These are phyloP conservation scores for Bombycilla garrulus DNA, from an alignment of 2,113 vertebrate genomes.

Conservation along the genomic window DNA sequence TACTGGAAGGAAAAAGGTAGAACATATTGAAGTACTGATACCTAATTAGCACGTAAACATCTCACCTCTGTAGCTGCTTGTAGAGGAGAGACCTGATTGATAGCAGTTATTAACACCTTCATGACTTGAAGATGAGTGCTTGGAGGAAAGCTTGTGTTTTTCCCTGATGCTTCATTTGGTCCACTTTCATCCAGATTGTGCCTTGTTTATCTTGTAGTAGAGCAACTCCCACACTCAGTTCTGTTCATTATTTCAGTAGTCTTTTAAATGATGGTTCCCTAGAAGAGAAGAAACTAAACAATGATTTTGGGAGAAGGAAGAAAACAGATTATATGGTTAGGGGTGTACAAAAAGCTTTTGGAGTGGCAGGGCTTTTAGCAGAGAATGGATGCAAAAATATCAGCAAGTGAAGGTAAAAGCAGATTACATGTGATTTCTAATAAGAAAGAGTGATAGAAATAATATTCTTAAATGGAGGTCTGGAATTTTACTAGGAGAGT, in stretches of 20 bases:
- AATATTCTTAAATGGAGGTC: neutral
- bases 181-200: neutral
- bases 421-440: neutral
- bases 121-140: neutral
- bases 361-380: neutral
- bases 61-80: neutral
- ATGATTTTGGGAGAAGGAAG: neutral
- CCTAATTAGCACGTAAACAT: constrained; percentile 27
- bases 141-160: neutral
- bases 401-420: neutral
- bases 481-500: neutral
- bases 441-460: neutral
- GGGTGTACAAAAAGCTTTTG: neutral
- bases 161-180: neutral
- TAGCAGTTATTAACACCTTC: constrained; percentile 3
- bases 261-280: neutral
- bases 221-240: neutral
- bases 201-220: neutral
- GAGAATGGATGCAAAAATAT: neutral
- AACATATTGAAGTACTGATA: neutral
- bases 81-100: neutral
- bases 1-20: neutral
- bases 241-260: neutral
- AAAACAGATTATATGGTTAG: neutral
- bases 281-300: neutral